Base-by-base conservation (phyloP, 2,888 invertebrate species). In the Cryptocephalus moraei region DNA sequence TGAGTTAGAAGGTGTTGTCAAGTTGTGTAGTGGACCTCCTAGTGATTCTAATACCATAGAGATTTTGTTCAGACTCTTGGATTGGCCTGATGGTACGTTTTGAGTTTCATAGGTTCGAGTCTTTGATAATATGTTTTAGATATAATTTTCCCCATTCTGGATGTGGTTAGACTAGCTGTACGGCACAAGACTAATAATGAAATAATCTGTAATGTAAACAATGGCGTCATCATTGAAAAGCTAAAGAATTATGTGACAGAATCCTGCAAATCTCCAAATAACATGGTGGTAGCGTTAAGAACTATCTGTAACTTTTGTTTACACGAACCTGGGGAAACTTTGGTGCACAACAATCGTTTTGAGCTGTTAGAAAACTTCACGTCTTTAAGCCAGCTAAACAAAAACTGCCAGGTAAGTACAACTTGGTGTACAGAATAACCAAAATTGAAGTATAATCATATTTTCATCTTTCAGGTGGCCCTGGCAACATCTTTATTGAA, bases 101-200 rank as follows among this genome's bases (percentile, higher is more conserved):
- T 40, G 14, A n/a, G 4, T 40, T 40, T 22, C 10, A 31, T 38
- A 36, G 10, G 4, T 40, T 4, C 8, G 14, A 44, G 38, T 14
- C 10, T 33, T 40, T 33, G 8, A 11, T 39, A 13, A 32, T 13
- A 11, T 33, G 33, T 58, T 59, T 46, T 70, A 77, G 87, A 88
- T 63, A 78, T 84, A 53, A 75, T 93, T 1, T 93, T 94, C 65
- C 96, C 96, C 1, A 87, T 86, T 6, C 70, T 97, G 56, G 96
- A 97, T 65, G 74, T 95, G 6, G 77, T 91, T 10, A 79, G 96
- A 54, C 72, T 95, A 62, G 87, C 89, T 0, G 78, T 94, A 36
- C 79, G 89, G 41, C 51, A 65, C 46, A 56, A 61, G 52, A 53
- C 52, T 33, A 70, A 66, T 52, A 82, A 82, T 53, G 78, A 79